Evolutionary conservation across 1,140 invertebrate species (phyloP), one percentile per base, ranked within the genome.

Genomic region (Anagrus nilaparvatae): DNA sequence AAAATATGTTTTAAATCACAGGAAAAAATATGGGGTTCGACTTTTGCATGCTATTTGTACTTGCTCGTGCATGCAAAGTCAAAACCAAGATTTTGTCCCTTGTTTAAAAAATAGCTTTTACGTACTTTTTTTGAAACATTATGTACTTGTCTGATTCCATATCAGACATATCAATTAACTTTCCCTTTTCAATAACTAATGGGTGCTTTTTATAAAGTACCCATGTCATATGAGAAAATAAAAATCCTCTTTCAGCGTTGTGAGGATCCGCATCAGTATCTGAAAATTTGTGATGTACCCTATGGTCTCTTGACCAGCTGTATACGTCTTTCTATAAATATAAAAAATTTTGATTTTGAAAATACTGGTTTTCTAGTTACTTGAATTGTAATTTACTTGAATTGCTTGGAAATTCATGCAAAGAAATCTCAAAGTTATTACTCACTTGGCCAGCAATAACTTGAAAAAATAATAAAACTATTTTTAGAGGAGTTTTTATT

Each of bases 191-290:
- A 18, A 65, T 73, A 16, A 85, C 72, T 40, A 78, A 67, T 0
- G 78, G 78, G 55, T 84, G 80, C 60, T 84, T 85, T 21, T 70
- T 54, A 31, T 72, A 69, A 43, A 82, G 50, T 16, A 86, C 62
- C 83, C 82, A 87, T 3, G 81, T 81, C 33, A 83, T 70, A 54
- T 86, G 82, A 4, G 81, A 61, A 80, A 82, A 38, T 76, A 81
- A 44, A 76, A 67, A 48, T 66, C 74, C 33, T 76, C 75, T 54
- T 79, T 77, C 16, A 76, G 79, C 53, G 79, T 69, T 13, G 79
- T 83, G 52, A 0, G 50, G 48, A 33, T 50, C 50, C 4, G 44
- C 40, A 30, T 51, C 40, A 2, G 44, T 51, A n/a, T 84, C 82
- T 3, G 73, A 73, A 63, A 71, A 82, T 52, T 82, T 82, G 60